These are phyloP conservation scores for Tenthredo amoena DNA, from an alignment of 2,888 invertebrate species.

Conservation along the genomic window DNA sequence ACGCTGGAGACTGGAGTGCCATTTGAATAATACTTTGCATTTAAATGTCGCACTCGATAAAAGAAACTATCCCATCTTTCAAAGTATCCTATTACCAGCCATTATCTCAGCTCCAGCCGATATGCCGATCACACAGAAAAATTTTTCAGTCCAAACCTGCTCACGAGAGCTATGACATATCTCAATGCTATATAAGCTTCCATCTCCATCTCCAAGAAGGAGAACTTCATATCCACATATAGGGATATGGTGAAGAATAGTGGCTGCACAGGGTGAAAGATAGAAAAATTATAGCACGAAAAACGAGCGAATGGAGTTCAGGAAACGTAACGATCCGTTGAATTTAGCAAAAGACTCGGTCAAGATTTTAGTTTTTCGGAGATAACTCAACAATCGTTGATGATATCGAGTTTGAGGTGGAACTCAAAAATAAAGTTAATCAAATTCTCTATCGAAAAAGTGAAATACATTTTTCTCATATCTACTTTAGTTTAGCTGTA, in stretches of 20 bases:
- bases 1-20: slow-evolving; percentile 58
- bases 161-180: neutral
- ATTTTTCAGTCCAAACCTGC: neutral
- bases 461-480: no score
- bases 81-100: slow-evolving; percentile 75
- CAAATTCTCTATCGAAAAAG: no score
- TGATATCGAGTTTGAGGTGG: no score
- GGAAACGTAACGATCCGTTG: no score
- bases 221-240: neutral
- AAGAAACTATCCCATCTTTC: slow-evolving; percentile 74
- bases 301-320: neutral
- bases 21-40: slow-evolving; percentile 78
- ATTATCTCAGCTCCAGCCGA: slow-evolving; percentile 67
- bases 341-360: neutral
- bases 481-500: no score
- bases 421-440: no score
- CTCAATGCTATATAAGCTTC: neutral
- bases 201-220: neutral
- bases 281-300: neutral
- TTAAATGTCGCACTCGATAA: slow-evolving; percentile 75
- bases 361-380: no score
- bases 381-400: no score
- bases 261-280: neutral
- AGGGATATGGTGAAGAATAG: neutral
- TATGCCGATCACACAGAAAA: neutral